A percentile compares a stretch with the other conserved stretches of the same genome.
phyloP scores from a whole-genome alignment of 2,113 vertebrate species.

The Paracanthobrama guichenoti region DNA sequence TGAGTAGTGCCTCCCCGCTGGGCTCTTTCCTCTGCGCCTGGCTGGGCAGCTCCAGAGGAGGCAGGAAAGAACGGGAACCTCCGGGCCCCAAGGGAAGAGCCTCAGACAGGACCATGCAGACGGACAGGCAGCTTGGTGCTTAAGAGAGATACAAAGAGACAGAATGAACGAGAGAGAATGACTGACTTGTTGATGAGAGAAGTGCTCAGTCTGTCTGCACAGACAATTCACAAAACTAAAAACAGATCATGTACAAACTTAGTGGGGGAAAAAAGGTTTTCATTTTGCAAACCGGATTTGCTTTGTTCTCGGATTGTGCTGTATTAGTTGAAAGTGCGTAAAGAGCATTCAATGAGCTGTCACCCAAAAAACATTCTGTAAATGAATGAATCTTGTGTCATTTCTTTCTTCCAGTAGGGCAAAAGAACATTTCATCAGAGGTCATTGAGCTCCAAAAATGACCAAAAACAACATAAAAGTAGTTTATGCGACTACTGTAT shows the following conservation, averaged over 20 bases:
- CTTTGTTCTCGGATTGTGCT: not conserved
- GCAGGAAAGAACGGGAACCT: conserved; percentile 11
- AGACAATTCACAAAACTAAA: not conserved
- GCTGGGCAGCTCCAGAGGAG: conserved; percentile 51
- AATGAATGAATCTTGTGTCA: too few relatives aligned
- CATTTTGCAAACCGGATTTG: not conserved
- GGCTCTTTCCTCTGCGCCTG: conserved; percentile 47
- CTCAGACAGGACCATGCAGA: conserved; percentile 43
- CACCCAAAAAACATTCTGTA: too few relatives aligned
- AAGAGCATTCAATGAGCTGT: not conserved
- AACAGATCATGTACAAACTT: not conserved
- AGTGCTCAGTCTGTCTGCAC: not conserved
- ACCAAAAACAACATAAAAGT: too few relatives aligned
- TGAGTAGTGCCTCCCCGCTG: conserved; percentile 29
- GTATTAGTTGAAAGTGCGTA: not conserved
- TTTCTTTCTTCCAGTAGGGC: too few relatives aligned
- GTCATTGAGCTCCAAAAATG: too few relatives aligned
- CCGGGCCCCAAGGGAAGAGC: conserved; percentile 43
- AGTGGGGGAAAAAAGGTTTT: not conserved
- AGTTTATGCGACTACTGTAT: too few relatives aligned
- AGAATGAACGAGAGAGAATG: conserved; percentile 1
- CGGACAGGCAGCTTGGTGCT: not conserved
- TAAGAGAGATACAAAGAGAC: conserved; percentile 4
- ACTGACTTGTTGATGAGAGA: conserved; percentile 11
- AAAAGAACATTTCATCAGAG: too few relatives aligned